phyloP scores from a whole-genome alignment of 2,797 vertebrate species.

The Fistularia tabacaria region DNA sequence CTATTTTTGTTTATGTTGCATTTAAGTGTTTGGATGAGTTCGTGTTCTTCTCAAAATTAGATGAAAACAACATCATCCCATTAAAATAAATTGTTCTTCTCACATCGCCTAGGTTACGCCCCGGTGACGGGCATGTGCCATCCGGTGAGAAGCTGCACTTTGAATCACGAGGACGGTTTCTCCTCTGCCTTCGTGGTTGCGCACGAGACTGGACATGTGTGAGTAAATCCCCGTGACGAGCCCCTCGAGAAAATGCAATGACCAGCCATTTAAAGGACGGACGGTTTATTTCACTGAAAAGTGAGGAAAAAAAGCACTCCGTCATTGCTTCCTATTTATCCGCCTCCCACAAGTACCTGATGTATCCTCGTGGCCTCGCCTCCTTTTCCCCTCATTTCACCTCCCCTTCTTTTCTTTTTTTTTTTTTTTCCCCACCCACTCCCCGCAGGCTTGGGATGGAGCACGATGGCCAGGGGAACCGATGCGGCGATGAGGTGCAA shows the following conservation, averaged over 20 bases:
- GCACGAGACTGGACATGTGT: slow-evolving; percentile 98
- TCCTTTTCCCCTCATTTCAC: slow-evolving; percentile 8
- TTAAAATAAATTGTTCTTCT: background rate
- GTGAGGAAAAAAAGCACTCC: no score
- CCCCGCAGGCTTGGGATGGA: slow-evolving; percentile 93
- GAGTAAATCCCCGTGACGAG: slow-evolving; percentile 66
- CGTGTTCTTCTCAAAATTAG: background rate
- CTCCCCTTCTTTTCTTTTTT: no score
- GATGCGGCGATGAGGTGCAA: slow-evolving; percentile 93
- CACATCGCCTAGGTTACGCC: slow-evolving; percentile 83
- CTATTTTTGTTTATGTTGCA: no score
- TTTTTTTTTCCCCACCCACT: background rate
- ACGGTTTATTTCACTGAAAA: no score
- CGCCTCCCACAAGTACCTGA: no score
- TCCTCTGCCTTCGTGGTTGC: slow-evolving; percentile 98
- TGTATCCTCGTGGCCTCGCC: no score
- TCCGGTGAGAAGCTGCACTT: slow-evolving; percentile 93
- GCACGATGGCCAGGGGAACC: slow-evolving; percentile 95
- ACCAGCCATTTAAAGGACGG: slow-evolving; percentile 2
- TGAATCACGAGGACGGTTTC: slow-evolving; percentile 98
- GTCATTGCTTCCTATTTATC: no score
- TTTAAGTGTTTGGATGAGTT: no score
- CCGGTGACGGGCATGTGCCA: slow-evolving; percentile 99
- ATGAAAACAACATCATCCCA: background rate
- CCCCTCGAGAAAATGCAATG: slow-evolving; percentile 6